Evolutionary conservation across 2,888 invertebrate genomes (phyloP), one percentile per base, ranked within the genome.

Genomic region (Drosophila kanekoi): DNA sequence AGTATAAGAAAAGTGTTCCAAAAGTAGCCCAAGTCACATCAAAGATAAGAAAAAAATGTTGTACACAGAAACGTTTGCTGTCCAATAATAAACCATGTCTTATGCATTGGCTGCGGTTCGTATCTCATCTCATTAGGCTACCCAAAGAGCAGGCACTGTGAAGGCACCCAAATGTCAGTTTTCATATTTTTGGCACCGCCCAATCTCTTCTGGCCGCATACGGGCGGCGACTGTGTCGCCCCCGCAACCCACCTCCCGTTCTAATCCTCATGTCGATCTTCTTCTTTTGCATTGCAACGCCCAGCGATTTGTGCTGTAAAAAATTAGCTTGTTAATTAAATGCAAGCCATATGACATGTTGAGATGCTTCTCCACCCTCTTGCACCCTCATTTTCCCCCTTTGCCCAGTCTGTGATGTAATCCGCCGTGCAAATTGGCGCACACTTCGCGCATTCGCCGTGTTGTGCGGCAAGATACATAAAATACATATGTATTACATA

Each of bases 251-350:
- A 14, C 11, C 10, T 4, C 9, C 33, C n/a, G 23, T 13, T 13
- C 20, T 35, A 57, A 28, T 16, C 32, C 6, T 33, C 14, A 33
- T 52, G 44, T 13, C 13, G 13, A 18, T 56, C 44, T 72, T 51
- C 54, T 54, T 58, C 58, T 71, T 56, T 41, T 56, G 60, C 63
- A 60, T 57, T 64, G 65, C 54, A 64, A 47, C 47, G 71, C 67
- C 56, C 82, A 71, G 57, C 88, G 83, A 82, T 88, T 88, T 86
- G 77, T 72, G 77, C 69, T 89, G 72, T 86, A 87, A 86, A 84
- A 89, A 86, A 86, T 86, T 86, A 89, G 85, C 89, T 86, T 89
- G 85, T 86, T 86, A 86, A 86, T 86, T 86, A 86, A 86, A 84
- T 79, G 84, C 89, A 89, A 84, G 77, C 81, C 81, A 84, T 75